Conservation (phyloP, 2,113 vertebrate genomes). For the Pollimyrus isidori region DNA sequence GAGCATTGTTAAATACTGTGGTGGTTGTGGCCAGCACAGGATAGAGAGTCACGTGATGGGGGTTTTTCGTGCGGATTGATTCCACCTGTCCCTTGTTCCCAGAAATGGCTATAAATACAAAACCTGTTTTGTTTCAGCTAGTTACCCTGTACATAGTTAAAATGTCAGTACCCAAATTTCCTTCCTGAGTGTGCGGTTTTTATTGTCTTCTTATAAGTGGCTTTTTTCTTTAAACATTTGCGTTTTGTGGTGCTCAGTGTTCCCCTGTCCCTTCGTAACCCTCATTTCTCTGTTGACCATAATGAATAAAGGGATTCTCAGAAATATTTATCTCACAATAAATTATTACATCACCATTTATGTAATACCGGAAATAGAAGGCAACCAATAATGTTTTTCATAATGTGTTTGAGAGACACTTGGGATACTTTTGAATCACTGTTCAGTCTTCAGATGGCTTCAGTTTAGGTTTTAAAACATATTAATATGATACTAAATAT, state of each 20-base stretch:
- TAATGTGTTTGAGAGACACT: background rate
- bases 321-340: background rate
- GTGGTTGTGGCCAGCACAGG: background rate
- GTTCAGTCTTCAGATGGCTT: background rate
- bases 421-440: background rate
- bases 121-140: background rate
- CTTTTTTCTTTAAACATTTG: background rate
- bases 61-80: background rate
- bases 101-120: background rate
- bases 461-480: background rate
- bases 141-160: background rate
- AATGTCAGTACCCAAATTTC: background rate
- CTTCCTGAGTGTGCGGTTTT: background rate
- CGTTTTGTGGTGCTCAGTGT: background rate
- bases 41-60: background rate
- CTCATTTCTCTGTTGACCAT: background rate
- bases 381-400: background rate
- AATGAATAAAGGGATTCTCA: background rate
- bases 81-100: background rate
- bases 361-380: background rate
- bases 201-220: background rate
- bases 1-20: background rate
- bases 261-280: background rate
- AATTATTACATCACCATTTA: background rate
- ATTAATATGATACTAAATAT: background rate